Evolutionary conservation across 2,888 invertebrate genomes (phyloP).

Genomic region (Drepana falcataria): DNA sequence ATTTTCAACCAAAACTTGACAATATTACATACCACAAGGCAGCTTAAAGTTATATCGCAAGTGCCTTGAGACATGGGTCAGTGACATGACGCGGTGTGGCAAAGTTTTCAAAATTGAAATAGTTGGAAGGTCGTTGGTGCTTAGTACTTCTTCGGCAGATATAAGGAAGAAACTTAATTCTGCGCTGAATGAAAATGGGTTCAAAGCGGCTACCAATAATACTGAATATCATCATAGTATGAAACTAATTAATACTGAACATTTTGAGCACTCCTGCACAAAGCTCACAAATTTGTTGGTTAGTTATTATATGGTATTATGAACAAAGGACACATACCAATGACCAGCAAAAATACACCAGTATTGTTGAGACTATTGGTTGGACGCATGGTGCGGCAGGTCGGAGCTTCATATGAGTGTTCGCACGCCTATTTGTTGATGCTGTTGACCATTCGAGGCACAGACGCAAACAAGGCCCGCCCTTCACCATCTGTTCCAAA

Average conservation of each 20-base stretch:
- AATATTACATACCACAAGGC: not conserved
- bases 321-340: no score
- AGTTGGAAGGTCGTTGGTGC: not conserved
- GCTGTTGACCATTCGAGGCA: slow-evolving; percentile 53
- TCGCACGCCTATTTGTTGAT: slow-evolving; percentile 56
- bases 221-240: no score
- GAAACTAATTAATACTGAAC: no score
- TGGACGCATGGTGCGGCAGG: slow-evolving; percentile 14
- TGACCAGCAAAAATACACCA: no score
- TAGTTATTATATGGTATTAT: no score
- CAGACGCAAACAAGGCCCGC: slow-evolving; percentile 47
- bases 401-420: slow-evolving; percentile 40
- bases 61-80: not conserved
- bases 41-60: not conserved
- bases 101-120: not conserved
- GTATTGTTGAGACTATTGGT: slow-evolving; percentile 27
- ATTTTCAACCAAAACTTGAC: not conserved
- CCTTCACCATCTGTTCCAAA: slow-evolving; percentile 47
- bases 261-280: no score
- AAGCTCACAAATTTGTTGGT: no score
- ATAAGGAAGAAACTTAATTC: not conserved
- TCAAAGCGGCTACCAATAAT: not conserved
- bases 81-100: not conserved
- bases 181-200: no score
- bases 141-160: not conserved